Evolutionary conservation across 1,140 invertebrate genomes (phyloP).

Genomic region (Pemphigus obesinymphae): DNA sequence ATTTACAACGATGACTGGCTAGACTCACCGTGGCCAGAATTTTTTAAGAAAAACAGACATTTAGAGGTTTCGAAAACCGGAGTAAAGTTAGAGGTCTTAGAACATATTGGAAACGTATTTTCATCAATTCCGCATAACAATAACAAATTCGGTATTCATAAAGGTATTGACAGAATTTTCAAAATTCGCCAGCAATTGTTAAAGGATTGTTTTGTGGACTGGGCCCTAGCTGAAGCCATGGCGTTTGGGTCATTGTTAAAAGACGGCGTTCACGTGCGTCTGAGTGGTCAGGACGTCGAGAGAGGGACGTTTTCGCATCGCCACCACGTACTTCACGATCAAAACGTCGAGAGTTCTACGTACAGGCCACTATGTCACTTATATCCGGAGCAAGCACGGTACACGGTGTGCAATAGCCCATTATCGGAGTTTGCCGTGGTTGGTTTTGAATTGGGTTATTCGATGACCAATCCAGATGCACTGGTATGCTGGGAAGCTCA

Average conservation of each 20-base stretch:
- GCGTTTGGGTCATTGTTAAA: conserved; percentile 91
- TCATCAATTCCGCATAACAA: conserved; percentile 87
- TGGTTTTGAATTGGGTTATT: conserved; percentile 94
- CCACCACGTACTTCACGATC: conserved; percentile 96
- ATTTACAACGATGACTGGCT: conserved; percentile 98
- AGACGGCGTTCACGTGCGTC: conserved; percentile 49
- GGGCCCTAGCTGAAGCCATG: conserved; percentile 96
- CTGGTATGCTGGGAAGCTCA: conserved; percentile 98
- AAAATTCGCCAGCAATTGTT: conserved; percentile 90
- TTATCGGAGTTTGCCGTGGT: conserved; percentile 90
- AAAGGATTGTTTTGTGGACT: conserved; percentile 80
- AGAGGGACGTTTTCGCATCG: conserved; percentile 92
- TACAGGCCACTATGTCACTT: conserved; percentile 84
- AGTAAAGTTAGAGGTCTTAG: conserved; percentile 84
- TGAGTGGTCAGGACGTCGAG: conserved; percentile 97
- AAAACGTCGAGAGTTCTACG: conserved; percentile 89
- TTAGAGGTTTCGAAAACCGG: conserved; percentile 83
- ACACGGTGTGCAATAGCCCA: conserved; percentile 95
- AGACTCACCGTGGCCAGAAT: conserved; percentile 97
- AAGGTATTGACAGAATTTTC: conserved; percentile 77
- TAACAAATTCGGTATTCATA: conserved; percentile 85
- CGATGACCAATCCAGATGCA: conserved; percentile 97
- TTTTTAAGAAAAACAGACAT: conserved; percentile 87
- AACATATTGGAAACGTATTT: conserved; percentile 90
- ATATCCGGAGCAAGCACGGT: conserved; percentile 90